Evolutionary conservation across 2,888 invertebrate species (phyloP), one percentile per base, ranked within the genome.

Genomic region (Apamea sordens): DNA sequence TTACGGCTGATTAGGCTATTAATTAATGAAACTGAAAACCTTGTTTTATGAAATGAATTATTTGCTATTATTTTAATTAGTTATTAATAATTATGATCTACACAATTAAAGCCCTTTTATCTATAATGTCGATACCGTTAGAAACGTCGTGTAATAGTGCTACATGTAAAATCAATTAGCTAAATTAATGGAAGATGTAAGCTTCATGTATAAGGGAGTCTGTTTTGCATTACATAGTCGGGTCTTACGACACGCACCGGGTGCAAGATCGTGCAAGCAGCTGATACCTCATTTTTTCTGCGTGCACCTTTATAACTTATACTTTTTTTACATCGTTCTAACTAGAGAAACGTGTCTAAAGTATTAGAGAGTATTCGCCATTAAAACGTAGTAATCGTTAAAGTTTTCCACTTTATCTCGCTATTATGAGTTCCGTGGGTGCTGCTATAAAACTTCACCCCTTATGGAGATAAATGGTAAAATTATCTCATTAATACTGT

Each of bases 401-500:
- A 89, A 89, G 83, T 89, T 89, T 83, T 64, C 67, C 69, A 84
- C 73, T 86, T 87, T 76, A 71, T 75, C 59, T 73, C 18, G 47
- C 50, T 69, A 81, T 77, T 82, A 85, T 76, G 73, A 79, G 67
- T 72, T 79, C 64, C 50, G 65, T 68, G 71, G 76, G 76, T 79
- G 67, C 73, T 82, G 79, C 79, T 88, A 76, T 86, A 88, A 90
- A 89, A 88, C 76, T 88, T 87, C 76, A 80, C 11, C 82, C 72
- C 80, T 77, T 84, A 77, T 28, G 70, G 80, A 89, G 89, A 89
- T 81, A 86, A 90, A 91, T 91, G 83, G 83, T 85, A 72, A 83
- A 81, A 90, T 90, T 91, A 90, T 85, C 88, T 92, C 88, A 90
- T 91, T 88, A 89, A 81, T 82, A 86, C 85, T 82, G 87, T 89